Percentiles rank a stretch among this genome's conserved stretches.
These are phyloP conservation scores for Lithodes maja DNA, from an alignment of 2,888 invertebrate genomes.

Conservation along the genomic window DNA sequence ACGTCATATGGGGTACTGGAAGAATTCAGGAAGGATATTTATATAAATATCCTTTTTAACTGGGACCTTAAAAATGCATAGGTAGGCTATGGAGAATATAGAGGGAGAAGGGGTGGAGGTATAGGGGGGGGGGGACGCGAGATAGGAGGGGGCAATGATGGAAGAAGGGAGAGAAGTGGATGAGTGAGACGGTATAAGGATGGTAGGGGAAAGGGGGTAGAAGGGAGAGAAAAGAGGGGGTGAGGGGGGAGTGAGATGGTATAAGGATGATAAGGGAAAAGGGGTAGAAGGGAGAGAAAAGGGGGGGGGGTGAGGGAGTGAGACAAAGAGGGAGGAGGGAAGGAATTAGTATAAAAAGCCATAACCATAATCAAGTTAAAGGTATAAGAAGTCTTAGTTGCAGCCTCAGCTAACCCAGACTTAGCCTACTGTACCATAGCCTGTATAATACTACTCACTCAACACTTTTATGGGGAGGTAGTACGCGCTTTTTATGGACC, in stretches of 20 bases:
- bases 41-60: no score
- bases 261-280: neutral
- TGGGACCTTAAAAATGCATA: no score
- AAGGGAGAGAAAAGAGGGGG: neutral
- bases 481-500: no score
- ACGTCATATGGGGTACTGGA: neutral
- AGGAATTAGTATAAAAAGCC: no score
- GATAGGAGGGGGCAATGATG: neutral
- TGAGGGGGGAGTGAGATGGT: neutral
- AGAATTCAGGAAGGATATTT: neutral
- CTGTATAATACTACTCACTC: no score
- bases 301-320: neutral
- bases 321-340: neutral
- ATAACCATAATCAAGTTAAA: neutral
- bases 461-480: no score
- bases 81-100: neutral
- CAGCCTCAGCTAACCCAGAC: no score
- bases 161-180: neutral
- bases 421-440: no score
- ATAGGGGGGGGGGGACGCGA: neutral
- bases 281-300: no score
- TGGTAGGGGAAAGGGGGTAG: neutral
- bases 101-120: neutral
- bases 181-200: neutral
- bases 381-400: neutral